Percentiles rank a stretch among this genome's conserved stretches.
phyloP scores from a whole-genome alignment of 1,140 invertebrate species.

The Hyles vespertilio region DNA sequence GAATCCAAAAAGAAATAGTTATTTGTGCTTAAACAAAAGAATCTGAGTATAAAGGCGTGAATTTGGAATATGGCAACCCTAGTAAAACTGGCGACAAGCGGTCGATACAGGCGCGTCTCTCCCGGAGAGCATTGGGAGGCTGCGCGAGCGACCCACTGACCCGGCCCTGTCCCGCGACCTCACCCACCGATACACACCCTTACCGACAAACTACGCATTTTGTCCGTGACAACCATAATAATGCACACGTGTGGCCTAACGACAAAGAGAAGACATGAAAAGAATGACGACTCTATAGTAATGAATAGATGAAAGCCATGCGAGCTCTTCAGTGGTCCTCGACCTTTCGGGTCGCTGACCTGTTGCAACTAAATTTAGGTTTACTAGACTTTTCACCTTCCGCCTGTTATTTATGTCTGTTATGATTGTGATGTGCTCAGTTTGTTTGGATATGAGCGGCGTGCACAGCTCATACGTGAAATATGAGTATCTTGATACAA shows the following conservation, averaged over 20 bases:
- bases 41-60: background rate
- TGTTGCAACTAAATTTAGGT: background rate
- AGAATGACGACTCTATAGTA: constrained; percentile 5
- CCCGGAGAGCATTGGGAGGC: constrained; percentile 57
- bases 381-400: background rate
- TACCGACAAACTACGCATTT: constrained; percentile 35
- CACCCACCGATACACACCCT: constrained; percentile 46
- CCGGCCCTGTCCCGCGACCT: constrained; percentile 38
- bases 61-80: constrained; percentile 44
- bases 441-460: too few relatives aligned
- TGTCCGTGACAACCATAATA: constrained; percentile 24
- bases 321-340: background rate
- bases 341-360: background rate
- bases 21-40: background rate
- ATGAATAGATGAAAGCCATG: constrained; percentile 8
- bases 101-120: constrained; percentile 69
- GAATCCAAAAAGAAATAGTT: too few relatives aligned
- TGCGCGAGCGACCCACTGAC: constrained; percentile 73
- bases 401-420: background rate
- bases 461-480: too few relatives aligned
- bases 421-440: too few relatives aligned
- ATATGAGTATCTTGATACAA: too few relatives aligned
- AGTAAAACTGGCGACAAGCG: constrained; percentile 43
- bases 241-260: constrained; percentile 18
- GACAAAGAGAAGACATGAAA: constrained; percentile 10